These are phyloP conservation scores for Cantharis nigra DNA, from an alignment of 2,888 invertebrate species.

Conservation along the genomic window DNA sequence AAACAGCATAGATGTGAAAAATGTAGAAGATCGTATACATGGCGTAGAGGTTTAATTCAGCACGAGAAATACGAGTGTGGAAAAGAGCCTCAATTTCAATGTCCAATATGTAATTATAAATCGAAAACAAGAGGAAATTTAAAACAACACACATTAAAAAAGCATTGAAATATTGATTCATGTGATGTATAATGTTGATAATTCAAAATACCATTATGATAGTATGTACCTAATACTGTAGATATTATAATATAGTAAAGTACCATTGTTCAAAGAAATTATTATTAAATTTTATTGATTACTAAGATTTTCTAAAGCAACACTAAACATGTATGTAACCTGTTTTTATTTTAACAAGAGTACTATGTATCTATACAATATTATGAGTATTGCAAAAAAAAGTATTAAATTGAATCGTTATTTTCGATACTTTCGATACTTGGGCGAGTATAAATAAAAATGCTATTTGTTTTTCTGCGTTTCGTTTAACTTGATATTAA, in stretches of 20 bases:
- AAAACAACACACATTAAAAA: constrained; percentile 27
- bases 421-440: no score
- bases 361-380: no score
- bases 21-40: constrained; percentile 8
- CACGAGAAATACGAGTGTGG: constrained; percentile 53
- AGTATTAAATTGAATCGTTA: no score
- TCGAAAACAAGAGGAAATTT: constrained; percentile 30
- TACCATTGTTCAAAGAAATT: neutral
- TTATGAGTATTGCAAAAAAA: no score
- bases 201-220: neutral
- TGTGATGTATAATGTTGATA: neutral
- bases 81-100: constrained; percentile 47
- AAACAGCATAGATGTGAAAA: neutral
- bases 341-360: neutral
- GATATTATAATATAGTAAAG: neutral
- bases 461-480: no score
- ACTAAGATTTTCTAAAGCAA: neutral
- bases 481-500: no score
- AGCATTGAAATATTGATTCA: neutral
- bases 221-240: neutral
- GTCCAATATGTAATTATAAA: constrained; percentile 41
- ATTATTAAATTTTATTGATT: neutral
- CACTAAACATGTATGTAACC: neutral
- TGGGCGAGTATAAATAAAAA: no score
- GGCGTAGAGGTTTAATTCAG: neutral